These are phyloP conservation scores for Drosophila eohydei DNA, from an alignment of 2,888 invertebrate genomes.

Conservation along the genomic window DNA sequence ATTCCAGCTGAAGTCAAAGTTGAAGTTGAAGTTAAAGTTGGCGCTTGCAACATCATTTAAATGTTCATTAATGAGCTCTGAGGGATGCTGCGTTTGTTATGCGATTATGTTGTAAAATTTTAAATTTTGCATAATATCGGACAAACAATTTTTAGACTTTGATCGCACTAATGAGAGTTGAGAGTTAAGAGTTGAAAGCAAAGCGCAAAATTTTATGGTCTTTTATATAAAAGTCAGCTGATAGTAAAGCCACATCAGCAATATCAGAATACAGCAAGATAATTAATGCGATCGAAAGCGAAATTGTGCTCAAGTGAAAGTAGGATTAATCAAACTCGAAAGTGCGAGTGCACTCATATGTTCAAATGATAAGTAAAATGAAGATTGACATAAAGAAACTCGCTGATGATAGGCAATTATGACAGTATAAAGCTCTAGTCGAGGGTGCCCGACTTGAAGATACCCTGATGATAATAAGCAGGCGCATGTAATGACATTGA, in stretches of 20 bases:
- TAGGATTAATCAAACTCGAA: constrained; percentile 11
- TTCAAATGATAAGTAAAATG: constrained; percentile 34
- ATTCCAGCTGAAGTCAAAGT: constrained; percentile 12
- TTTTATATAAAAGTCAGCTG: neutral
- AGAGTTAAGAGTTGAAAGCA: neutral
- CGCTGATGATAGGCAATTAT: constrained; percentile 13
- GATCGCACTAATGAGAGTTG: neutral
- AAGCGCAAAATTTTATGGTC: neutral
- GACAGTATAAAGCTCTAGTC: neutral
- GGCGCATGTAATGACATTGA: too few relatives aligned
- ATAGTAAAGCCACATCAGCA: neutral
- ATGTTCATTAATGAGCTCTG: constrained; percentile 63
- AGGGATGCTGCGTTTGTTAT: constrained; percentile 45
- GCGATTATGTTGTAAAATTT: constrained; percentile 48
- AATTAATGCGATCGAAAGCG: constrained; percentile 12
- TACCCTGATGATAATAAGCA: too few relatives aligned
- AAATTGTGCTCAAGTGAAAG: constrained; percentile 36
- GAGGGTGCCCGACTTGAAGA: too few relatives aligned
- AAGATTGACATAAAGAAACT: constrained; percentile 30
- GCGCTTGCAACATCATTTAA: constrained; percentile 57
- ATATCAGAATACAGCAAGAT: constrained; percentile 20
- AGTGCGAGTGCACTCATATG: constrained; percentile 15
- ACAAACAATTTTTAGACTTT: constrained; percentile 1
- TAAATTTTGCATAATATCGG: constrained; percentile 51
- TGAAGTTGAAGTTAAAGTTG: constrained; percentile 15